Base-by-base conservation (phyloP, 35 echinoderm and acorn worm genomes). In the Patiria miniata region DNA sequence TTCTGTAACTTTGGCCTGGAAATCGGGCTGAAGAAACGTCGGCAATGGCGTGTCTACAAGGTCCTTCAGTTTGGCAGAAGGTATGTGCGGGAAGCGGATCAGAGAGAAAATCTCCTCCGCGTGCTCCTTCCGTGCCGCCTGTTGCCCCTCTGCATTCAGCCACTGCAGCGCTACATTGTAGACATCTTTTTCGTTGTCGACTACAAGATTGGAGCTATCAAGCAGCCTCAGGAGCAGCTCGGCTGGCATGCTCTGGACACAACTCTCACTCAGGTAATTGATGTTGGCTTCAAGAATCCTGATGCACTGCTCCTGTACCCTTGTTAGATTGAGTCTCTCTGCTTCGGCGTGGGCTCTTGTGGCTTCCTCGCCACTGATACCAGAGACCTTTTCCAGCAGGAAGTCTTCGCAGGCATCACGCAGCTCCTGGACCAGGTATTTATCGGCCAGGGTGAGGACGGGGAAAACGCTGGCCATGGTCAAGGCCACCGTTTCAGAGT, bases 61-160 rank as follows among this genome's bases (percentile, higher is more conserved):
- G 32, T 39, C 28, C 53, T 78, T 87, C 4, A 87, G 85, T 28
- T 87, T 69, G 30, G 53, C 14, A 17, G 92, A 87, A 19, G 86
- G 79, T 87, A 93, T 93, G 37, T 90, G 85, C 17, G 88, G 92
- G 23, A 93, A 83, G 7, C 82, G 81, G 76, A 93, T 77, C 1
- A 54, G 51, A 7, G 39, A 56, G 18, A 93, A 29, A 19, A 93
- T 87, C 12, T 39, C 56, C 37, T 55, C 53, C 9, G 68, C 30
- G 22, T 33, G 54, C 37, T 8, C 44, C 21, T 19, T 79, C 61
- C 56, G 82, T 69, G 56, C 56, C 53, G 21, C 59, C 76, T 4
- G 51, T 16, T 79, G 7, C 34, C 65, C 65, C 65, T 73, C 65
- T 14, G 34, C 5, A 34, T 34, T 73, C 23, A 87, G 39, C 85